Base-by-base conservation (phyloP, 2,888 invertebrate species). In the Acrocyrtus sp. region DNA sequence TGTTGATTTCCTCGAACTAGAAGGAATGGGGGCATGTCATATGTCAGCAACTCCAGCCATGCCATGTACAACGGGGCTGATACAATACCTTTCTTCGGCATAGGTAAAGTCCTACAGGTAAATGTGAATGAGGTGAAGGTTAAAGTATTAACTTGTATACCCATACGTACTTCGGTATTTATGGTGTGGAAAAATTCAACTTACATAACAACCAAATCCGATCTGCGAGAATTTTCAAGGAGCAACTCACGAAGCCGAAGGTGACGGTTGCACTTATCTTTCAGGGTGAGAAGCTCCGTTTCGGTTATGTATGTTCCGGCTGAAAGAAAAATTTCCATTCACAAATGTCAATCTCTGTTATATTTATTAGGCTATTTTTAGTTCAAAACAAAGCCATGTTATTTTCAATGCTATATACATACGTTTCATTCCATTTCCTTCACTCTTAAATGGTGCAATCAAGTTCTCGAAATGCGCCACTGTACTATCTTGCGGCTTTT, bases 41-140 rank as follows among this genome's bases (percentile, higher is more conserved):
- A 89, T 26, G 96, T 95, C 81, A 98, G 87, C 82, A 92, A 89
- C 86, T 98, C 98, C 82, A 98, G 85, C 98, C 98, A 98, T 12
- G 95, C 92, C 94, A 97, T 94, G 86, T 97, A 98, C 56, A 98
- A 86, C 0, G 94, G 91, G 1, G 96, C 94, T 1, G 96, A 94
- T 62, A 96, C 92, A 0, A 92, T 92, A 47, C 93, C 94, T 81
- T 96, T 95, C 80, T 95, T 89, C 0, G 97, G 96, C 91, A 97
- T 94, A 27, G 97, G 97, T 76, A 98, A 86, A 3, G 98, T 97
- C 89, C 92, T 92, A 63, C 45, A 45, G 21, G 3, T 22, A 48
- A 21, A 48, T 21, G 48, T 3, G 21, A 48, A 10, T 45, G 21
- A 12, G 27, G n/a, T 53, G 27, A 15, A 53, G 45, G 19, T 8